Percentiles rank a stretch among this genome's conserved stretches.
phyloP scores from a whole-genome alignment of 2,888 invertebrate species.

The Timandra comae region DNA sequence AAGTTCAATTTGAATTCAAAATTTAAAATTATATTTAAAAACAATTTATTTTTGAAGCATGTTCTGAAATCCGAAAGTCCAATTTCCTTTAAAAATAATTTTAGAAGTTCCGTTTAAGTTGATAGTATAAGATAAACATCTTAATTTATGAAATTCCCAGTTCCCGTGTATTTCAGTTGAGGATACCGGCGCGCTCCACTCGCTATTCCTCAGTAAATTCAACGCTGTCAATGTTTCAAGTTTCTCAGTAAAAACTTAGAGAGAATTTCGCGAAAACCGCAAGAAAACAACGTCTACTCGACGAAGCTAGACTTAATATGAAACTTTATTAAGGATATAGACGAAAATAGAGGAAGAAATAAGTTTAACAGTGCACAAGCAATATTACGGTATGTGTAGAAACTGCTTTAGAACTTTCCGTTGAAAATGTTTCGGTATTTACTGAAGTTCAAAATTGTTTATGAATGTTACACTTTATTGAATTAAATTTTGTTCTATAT shows the following conservation, averaged over 20 bases:
- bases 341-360: slow-evolving; percentile 7
- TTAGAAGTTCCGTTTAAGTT: no score
- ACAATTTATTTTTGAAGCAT: no score
- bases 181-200: no score
- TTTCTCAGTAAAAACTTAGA: slow-evolving; percentile 43
- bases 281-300: slow-evolving; percentile 14
- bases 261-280: slow-evolving; percentile 19
- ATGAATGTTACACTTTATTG: slow-evolving; percentile 14
- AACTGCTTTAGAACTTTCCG: slow-evolving; percentile 1
- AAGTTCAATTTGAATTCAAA: no score
- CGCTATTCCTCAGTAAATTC: slow-evolving; percentile 38
- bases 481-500: slow-evolving; percentile 22
- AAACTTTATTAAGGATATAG: slow-evolving; percentile 30
- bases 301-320: slow-evolving; percentile 30
- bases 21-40: no score
- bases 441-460: no score
- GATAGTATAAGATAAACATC: no score
- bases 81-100: no score
- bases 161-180: no score
- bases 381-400: not conserved
- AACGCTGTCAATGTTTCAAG: slow-evolving; percentile 48
- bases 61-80: no score
- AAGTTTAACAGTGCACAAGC: slow-evolving; percentile 7
- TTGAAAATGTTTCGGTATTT: no score
- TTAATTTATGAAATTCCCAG: no score